Evolutionary conservation across 2,113 vertebrate genomes (phyloP).

Genomic region (Colinus virginianus): DNA sequence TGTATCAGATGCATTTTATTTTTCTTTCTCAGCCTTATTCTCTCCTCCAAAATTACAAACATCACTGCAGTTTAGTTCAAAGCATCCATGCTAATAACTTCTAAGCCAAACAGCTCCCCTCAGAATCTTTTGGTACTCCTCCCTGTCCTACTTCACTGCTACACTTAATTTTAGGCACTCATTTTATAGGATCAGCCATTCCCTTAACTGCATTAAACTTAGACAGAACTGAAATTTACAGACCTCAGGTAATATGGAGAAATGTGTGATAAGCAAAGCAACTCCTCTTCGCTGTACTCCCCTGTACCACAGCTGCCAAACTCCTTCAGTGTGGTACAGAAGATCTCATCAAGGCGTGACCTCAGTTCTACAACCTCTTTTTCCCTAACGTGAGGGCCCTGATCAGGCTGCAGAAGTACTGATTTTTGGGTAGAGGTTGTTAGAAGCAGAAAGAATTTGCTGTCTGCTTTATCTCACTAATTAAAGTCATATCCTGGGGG

Average conservation of each 20-base stretch:
- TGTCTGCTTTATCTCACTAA: constrained; percentile 17
- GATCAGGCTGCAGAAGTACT: neutral
- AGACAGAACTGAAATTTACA: neutral
- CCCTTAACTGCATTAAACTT: neutral
- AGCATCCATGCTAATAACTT: neutral
- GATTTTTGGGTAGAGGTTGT: neutral
- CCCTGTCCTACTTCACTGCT: neutral
- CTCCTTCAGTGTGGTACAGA: neutral
- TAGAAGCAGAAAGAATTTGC: neutral
- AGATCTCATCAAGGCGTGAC: neutral
- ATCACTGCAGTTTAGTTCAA: neutral
- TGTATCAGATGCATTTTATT: neutral
- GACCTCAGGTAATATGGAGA: neutral
- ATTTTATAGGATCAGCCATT: neutral
- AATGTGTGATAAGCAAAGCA: neutral
- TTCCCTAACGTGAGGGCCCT: neutral
- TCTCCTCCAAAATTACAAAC: neutral
- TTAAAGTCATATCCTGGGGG: neutral
- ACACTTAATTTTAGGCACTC: neutral
- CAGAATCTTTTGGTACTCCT: neutral
- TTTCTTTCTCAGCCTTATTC: neutral
- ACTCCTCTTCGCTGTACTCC: neutral
- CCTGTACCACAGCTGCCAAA: neutral
- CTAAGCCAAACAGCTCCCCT: neutral
- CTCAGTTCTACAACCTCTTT: neutral